A percentile compares a stretch with the other conserved stretches of the same genome.
Evolutionary conservation across 2,888 invertebrate species (phyloP).

Genomic region (Ennomos erosarius): DNA sequence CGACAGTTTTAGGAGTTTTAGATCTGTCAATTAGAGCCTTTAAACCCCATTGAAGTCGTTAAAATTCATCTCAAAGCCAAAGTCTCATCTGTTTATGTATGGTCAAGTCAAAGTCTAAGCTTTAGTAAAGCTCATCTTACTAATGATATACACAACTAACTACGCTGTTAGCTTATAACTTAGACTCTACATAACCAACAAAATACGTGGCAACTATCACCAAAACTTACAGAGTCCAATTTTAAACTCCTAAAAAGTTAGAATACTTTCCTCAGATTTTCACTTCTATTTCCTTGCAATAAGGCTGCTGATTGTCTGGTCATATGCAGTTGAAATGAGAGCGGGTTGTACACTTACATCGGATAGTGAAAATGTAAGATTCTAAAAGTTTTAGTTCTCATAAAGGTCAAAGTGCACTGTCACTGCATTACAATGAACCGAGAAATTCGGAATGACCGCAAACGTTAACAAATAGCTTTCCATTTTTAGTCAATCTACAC

Average conservation of each 20-base stretch:
- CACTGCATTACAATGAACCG: too few species aligned
- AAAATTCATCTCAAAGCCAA: too few species aligned
- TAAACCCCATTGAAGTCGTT: too few species aligned
- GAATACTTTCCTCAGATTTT: slow-evolving; percentile 1
- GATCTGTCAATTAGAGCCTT: too few species aligned
- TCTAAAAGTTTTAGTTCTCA: slow-evolving; percentile 30
- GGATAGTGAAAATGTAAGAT: slow-evolving; percentile 25
- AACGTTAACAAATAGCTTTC: too few species aligned
- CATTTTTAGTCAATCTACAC: too few species aligned
- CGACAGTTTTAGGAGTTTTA: too few species aligned
- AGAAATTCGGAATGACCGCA: too few species aligned
- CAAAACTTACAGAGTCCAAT: slow-evolving; percentile 66
- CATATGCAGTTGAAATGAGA: slow-evolving; percentile 13
- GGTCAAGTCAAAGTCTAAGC: too few species aligned
- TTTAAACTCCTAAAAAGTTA: slow-evolving; percentile 55
- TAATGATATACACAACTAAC: too few species aligned
- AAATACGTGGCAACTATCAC: slow-evolving; percentile 45
- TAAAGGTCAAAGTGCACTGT: slow-evolving; percentile 12
- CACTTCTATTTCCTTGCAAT: slow-evolving; percentile 5
- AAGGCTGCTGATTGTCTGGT: slow-evolving; percentile 10
- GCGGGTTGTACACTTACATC: slow-evolving; percentile 19
- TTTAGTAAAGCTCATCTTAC: not conserved
- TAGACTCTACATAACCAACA: slow-evolving; percentile 20
- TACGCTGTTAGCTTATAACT: slow-evolving; percentile 24
- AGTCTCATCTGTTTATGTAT: too few species aligned